These are phyloP conservation scores for human (Homo sapiens) DNA, from an alignment of 2,113 vertebrate genomes.

Conservation along the genomic window GRCh38 chr2:134096001-134096500, in stretches of 20 bases:
- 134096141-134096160: neutral
- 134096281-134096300: neutral
- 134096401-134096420: no score
- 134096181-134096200: neutral
- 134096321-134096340: neutral
- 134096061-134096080: slow-evolving; percentile 52
- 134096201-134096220: neutral
- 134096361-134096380: neutral
- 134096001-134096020: slow-evolving; percentile 59
- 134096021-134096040: slow-evolving; percentile 60
- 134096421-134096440: no score
- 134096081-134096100: slow-evolving; percentile 48
- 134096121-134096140: slow-evolving; percentile 47
- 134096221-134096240: neutral
- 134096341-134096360: neutral
- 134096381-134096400: neutral
- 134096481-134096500: no score
- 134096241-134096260: neutral
- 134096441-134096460: no score
- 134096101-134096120: slow-evolving; percentile 40
- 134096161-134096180: neutral
- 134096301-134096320: neutral
- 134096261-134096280: neutral
- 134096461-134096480: no score
- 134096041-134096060: slow-evolving; percentile 63